Base-by-base conservation (phyloP, 2,113 vertebrate species). In the Motacilla alba region DNA sequence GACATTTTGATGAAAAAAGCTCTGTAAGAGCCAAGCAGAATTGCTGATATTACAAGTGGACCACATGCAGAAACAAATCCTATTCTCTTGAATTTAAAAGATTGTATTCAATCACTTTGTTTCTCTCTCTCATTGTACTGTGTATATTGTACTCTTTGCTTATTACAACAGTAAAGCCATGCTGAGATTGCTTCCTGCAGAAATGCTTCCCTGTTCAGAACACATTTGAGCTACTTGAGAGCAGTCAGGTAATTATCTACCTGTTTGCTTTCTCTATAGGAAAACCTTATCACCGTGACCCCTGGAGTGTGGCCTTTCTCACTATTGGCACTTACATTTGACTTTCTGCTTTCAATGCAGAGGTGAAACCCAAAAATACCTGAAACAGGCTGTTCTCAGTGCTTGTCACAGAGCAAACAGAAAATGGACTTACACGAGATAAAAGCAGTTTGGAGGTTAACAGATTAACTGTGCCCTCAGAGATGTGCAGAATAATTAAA, bases 41-140 rank as follows among this genome's bases (percentile, higher is more conserved):
- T 63, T 89, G 69, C 64, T 81, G 89, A 46, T 89, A 70, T 70
- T 81, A 93, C 60, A 91, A 96, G 73, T 87, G 84, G 73, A 75
- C 83, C 81, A 50, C 87, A 94, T 75, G 83, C 92, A 93, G 95
- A 52, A 95, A 89, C 50, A 91, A 87, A 81, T 67, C 74, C 43
- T 33, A 9, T 69, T 70, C 60, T 87, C 33, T 80, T 63, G 77
- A 81, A 63, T 89, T 84, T 74, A 39, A 67, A 86, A 77, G 50
- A 30, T 35, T 78, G 18, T 18, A 50, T 62, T 81, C 83, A 73
- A 69, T 37, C 62, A 30, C 43, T 93, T 80, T 76, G 33, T 56
- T 92, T 75, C 72, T 72, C 69, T 67, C 15, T 53, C 77, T 81
- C 7, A 6, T 80, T 21, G 3, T 53, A 9, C 50, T 81, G 44